phyloP scores from a whole-genome alignment of 2,113 vertebrate genomes.

The Prietella phreatophila region DNA sequence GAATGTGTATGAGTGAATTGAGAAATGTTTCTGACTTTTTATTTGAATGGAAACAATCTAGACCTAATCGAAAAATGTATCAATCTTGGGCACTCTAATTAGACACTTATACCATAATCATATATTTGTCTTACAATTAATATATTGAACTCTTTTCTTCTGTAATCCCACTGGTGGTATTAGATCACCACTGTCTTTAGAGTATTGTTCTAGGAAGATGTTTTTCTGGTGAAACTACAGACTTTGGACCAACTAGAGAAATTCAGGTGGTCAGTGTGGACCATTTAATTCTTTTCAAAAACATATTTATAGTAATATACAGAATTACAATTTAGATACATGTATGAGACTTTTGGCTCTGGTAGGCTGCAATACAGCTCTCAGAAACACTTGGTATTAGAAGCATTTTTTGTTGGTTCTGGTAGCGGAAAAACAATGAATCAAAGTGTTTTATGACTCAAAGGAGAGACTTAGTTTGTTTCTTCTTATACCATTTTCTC shows the following conservation, averaged over 20 bases:
- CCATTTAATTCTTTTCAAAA: not conserved
- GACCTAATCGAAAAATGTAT: not conserved
- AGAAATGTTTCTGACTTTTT: not conserved
- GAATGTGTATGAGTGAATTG: not conserved
- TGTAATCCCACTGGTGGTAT: not conserved
- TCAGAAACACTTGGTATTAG: not conserved
- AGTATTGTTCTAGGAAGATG: not conserved
- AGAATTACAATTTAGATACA: not conserved
- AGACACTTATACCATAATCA: not conserved
- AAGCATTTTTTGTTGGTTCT: not conserved
- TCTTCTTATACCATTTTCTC: constrained; percentile 15
- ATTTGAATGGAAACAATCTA: not conserved
- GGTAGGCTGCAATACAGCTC: not conserved
- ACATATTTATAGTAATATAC: not conserved
- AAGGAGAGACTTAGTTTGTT: constrained; percentile 3
- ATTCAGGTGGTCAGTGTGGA: not conserved
- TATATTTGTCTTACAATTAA: not conserved
- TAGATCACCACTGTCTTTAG: not conserved
- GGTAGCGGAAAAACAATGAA: constrained; percentile 11
- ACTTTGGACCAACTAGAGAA: not conserved
- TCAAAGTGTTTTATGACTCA: constrained; percentile 19
- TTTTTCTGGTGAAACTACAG: not conserved
- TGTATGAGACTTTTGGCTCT: not conserved
- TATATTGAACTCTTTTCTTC: not conserved
- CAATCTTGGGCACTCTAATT: not conserved